These are phyloP conservation scores for Lucilia cuprina DNA, from an alignment of 1,140 invertebrate genomes.

Conservation along the genomic window DNA sequence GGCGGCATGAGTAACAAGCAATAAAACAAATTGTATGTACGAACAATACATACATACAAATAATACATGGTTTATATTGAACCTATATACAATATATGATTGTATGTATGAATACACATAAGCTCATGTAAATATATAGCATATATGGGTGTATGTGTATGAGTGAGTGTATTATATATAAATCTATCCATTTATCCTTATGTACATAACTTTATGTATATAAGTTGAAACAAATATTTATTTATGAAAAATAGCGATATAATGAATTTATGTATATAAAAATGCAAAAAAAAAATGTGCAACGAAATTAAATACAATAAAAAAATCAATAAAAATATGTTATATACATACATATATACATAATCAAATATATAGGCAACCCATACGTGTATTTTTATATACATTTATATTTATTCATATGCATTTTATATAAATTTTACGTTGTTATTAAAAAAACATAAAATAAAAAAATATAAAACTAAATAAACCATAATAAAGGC, in stretches of 20 bases:
- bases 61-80: not conserved
- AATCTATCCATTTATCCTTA: too few species aligned
- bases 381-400: not conserved
- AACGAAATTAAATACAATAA: not conserved
- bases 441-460: not conserved
- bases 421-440: not conserved
- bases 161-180: not conserved
- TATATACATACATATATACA: not conserved
- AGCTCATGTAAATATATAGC: not conserved
- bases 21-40: not conserved
- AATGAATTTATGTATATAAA: not conserved
- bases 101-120: not conserved
- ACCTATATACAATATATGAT: not conserved
- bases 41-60: not conserved
- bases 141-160: not conserved
- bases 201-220: too few species aligned
- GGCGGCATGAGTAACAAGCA: not conserved
- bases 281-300: not conserved
- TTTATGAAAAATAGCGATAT: not conserved
- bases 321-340: not conserved
- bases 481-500: constrained; percentile 3
- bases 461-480: not conserved
- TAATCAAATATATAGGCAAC: not conserved
- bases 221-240: not conserved
- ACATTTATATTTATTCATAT: not conserved